Percentiles rank a stretch among this genome's conserved stretches.
These are phyloP conservation scores for Stichodactyla helianthus DNA, from an alignment of 64 coral and sea anemone species.

Conservation along the genomic window DNA sequence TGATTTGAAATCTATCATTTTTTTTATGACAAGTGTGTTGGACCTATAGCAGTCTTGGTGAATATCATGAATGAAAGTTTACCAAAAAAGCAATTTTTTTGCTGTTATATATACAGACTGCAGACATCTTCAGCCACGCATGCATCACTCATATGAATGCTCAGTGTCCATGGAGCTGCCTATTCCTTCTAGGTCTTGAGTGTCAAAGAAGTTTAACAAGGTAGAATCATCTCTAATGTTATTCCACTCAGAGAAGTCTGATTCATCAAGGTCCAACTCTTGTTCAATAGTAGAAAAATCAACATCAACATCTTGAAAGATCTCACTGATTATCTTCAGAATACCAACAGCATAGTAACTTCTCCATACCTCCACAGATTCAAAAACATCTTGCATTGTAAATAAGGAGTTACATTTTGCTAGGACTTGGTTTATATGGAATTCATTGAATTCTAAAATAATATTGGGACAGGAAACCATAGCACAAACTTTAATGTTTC, in stretches of 20 bases:
- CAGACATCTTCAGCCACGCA: background rate
- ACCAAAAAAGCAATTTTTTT: background rate
- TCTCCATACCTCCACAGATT: constrained; percentile 39
- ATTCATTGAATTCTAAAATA: constrained; percentile 53
- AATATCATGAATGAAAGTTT: background rate
- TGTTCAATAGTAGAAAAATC: constrained; percentile 9
- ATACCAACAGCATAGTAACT: constrained; percentile 44
- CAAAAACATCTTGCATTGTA: constrained; percentile 25
- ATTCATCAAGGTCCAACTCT: constrained; percentile 18
- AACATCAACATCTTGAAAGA: constrained; percentile 37
- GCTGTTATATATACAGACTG: background rate
- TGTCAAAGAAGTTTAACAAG: constrained; percentile 49
- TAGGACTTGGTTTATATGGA: constrained; percentile 48
- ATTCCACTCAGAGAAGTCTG: constrained; percentile 40
- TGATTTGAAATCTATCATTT: too few species aligned
- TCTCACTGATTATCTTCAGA: constrained; percentile 18
- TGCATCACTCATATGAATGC: background rate
- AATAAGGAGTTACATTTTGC: constrained; percentile 22
- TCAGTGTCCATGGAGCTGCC: background rate
- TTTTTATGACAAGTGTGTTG: too few species aligned
- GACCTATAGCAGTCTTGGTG: background rate
- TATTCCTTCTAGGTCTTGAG: constrained; percentile 49
- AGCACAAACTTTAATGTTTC: constrained; percentile 26
- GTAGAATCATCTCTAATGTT: constrained; percentile 56
- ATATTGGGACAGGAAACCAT: constrained; percentile 75